Evolutionary conservation across 1,140 invertebrate genomes (phyloP), one percentile per base, ranked within the genome.

Genomic region (Ridgeia piscesae): DNA sequence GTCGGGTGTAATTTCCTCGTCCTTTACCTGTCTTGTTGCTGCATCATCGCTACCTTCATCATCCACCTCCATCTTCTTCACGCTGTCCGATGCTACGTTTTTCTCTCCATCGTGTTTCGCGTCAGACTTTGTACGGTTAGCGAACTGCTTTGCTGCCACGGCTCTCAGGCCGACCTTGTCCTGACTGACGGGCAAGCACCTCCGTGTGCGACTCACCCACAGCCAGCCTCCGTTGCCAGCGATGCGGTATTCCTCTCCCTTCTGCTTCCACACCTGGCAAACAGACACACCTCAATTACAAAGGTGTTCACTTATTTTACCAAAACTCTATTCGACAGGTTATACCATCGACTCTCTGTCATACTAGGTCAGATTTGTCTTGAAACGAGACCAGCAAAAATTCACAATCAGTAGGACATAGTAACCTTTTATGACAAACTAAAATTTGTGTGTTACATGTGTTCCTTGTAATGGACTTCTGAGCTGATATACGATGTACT

Each of bases 241-340:
- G 34, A 99, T 97, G 94, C 99, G 96, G 95, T 99, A 99, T 95
- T 99, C 99, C 96, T 99, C 99, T 9, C 99, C 99, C 96, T 99
- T 99, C 96, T 99, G 98, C 95, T 99, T 99, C 98, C 98, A 96
- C 27, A 96, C 95, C 95, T 96, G 92, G 17, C 93, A 92, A 50
- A 77, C 77, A 92, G 88, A 33, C 34, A 48, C 48, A 90, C 17
- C 4, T 90, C 2, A 33, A 34, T 90, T 34, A 77, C 58, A n/a
- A n/a, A n/a, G n/a, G n/a, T n/a, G n/a, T n/a, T n/a, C n/a, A n/a
- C n/a, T n/a, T n/a, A n/a, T n/a, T n/a, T n/a, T n/a, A n/a, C n/a
- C n/a, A n/a, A n/a, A n/a, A n/a, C n/a, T n/a, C n/a, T n/a, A n/a
- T n/a, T n/a, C n/a, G n/a, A n/a, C n/a, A n/a, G n/a, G n/a, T n/a